Evolutionary conservation across 2,113 vertebrate genomes (phyloP).

Genomic region (Athene noctua): DNA sequence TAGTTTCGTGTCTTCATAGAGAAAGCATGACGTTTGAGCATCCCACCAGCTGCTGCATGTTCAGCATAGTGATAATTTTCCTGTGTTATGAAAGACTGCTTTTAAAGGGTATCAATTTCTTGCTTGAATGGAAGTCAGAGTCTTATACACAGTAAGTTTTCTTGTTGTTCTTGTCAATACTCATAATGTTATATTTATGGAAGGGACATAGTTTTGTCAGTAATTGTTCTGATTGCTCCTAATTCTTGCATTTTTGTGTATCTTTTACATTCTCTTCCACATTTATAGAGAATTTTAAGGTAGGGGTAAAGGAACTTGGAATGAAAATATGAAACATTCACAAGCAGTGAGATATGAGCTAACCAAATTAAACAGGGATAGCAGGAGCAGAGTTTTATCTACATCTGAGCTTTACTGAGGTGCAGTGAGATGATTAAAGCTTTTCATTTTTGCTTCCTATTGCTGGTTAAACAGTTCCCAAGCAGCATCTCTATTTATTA

Average conservation of each 20-base stretch:
- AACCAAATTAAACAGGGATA: not conserved
- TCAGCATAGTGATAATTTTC: not conserved
- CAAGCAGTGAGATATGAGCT: not conserved
- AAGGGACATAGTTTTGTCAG: not conserved
- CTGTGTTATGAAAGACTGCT: not conserved
- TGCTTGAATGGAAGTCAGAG: not conserved
- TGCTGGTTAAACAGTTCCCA: not conserved
- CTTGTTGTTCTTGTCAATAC: not conserved
- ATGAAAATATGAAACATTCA: not conserved
- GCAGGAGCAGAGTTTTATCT: not conserved
- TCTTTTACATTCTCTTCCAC: not conserved
- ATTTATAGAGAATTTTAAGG: not conserved
- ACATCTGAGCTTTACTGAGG: not conserved
- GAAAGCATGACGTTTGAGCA: not conserved
- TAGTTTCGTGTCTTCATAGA: not conserved
- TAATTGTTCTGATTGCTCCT: not conserved
- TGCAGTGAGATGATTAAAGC: not conserved
- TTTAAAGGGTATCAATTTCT: conserved; percentile 14
- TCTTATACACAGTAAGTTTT: not conserved
- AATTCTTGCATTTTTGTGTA: not conserved
- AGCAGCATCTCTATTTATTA: not conserved
- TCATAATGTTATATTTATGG: not conserved
- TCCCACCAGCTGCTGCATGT: not conserved
- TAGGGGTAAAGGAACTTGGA: not conserved
- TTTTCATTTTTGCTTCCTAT: not conserved